Base-by-base conservation (phyloP, 1,140 invertebrate genomes). In the Babylonia areolata region DNA sequence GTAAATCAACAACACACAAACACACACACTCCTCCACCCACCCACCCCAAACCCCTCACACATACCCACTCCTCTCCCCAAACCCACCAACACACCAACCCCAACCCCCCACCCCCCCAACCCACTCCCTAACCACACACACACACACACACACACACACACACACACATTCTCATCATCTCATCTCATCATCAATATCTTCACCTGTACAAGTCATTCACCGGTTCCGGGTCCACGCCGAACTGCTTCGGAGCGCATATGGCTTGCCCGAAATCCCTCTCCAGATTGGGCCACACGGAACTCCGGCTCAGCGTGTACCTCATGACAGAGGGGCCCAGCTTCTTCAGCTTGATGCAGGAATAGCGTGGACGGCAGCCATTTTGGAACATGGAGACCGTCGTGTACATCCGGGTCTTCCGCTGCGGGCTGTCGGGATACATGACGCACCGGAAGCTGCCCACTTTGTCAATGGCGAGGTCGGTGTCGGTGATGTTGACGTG, bases 351-450 rank as follows among this genome's bases (percentile, higher is more conserved):
- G 17, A 90, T n/a, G 78, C 91, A 92, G 17, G 90, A 89, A 82
- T 88, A 90, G 40, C 90, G 86, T 31, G 91, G 91, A 33, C 91
- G 84, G 85, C 91, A 92, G 20, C 91, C 90, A 69, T 92, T 91
- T 33, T 78, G 42, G 64, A 88, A 90, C 51, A 88, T 81, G 40
- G 91, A 92, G 40, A 91, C 78, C 3, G 89, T 87, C 23, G 90
- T 89, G 86, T 87, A 92, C 31, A 85, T 83, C 33, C 84, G 81
- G 28, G 82, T 79, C 39, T 82, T 86, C 5, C 84, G 35, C 1
- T 85, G 54, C 11, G 87, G 81, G 46, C 87, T 89, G 80, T 90
- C 88, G 12, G 84, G 82, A 71, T 88, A 88, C 17, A 79, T 31
- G 20, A 92, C 78, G 54, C 91, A 92, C 35, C 85, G 81, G 64